phyloP scores from a whole-genome alignment of 2,113 vertebrate genomes.

The Pipra filicauda region DNA sequence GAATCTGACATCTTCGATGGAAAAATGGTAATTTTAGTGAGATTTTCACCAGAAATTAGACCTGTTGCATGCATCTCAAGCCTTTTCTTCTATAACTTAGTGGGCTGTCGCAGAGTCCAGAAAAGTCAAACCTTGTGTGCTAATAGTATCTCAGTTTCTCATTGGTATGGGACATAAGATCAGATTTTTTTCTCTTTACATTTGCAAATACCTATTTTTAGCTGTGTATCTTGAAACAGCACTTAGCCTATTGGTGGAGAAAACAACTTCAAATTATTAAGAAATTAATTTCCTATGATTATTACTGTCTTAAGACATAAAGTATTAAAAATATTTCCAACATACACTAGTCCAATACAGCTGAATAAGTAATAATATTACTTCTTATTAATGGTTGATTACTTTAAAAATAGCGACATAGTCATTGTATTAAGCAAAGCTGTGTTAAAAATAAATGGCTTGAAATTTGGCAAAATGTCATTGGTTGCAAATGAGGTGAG shows the following conservation, averaged over 20 bases:
- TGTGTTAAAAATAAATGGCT: neutral
- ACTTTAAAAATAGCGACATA: neutral
- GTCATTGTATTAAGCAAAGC: neutral
- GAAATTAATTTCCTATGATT: neutral
- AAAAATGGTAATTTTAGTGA: neutral
- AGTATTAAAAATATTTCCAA: neutral
- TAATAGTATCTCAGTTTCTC: neutral
- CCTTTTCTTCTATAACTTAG: neutral
- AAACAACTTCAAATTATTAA: neutral
- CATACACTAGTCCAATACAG: neutral
- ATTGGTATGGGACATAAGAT: neutral
- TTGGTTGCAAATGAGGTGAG: neutral
- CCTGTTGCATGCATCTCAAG: neutral
- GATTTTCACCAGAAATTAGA: neutral
- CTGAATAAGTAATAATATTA: neutral
- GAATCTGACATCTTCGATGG: neutral
- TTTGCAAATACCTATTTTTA: neutral
- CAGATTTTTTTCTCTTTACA: neutral
- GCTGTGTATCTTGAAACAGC: neutral
- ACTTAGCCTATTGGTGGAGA: neutral
- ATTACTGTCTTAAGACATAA: neutral
- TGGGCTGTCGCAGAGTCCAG: neutral
- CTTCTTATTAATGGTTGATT: neutral
- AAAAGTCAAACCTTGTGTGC: neutral
- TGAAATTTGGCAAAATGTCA: neutral